Evolutionary conservation across 2,113 vertebrate genomes (phyloP), one percentile per base, ranked within the genome.

Genomic region (Thermophis baileyi): DNA sequence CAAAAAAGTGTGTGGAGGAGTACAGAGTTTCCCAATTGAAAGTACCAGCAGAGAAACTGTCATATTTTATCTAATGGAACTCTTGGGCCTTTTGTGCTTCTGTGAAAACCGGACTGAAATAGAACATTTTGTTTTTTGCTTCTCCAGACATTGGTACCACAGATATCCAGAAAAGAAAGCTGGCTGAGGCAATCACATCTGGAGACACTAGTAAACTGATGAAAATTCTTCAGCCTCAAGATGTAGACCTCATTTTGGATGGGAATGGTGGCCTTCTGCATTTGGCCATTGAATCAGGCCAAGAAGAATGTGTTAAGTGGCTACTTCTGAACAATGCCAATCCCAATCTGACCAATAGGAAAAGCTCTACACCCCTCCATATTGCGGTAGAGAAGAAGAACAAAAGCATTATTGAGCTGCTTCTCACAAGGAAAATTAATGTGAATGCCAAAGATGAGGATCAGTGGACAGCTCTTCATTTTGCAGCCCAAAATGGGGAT

Each of bases 151-250:
- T 98, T 3, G 97, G 98, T 30, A 97, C 97, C 25, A 97, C 97
- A 0, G 99, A 99, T 88, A 92, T 99, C 90, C 99, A 99, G 96
- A 99, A 98, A 96, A 98, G 98, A 93, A 99, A 99, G 95, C 97
- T 99, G 14, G 98, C 98, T 0, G 99, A 99, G 1, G 99, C 99
- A 74, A 98, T 99, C 90, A 90, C 98, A 85, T 98, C 95, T 0
- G 99, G 98, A 95, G 99, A 99, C 95, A 99, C 98, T 0, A 97
- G 98, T 94, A 99, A 98, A 97, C 97, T 99, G 92, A 99, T 99
- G 99, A 99, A 99, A 98, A 98, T 99, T 95, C 98, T 99, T 51
- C 99, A 99, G 97, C 99, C 99, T n/a, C 99, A 99, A 97, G 99
- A 99, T 46, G 99, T 99, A 6, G 99, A 99, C 94, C 97, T 99